Evolutionary conservation across 2,888 invertebrate species (phyloP), one percentile per base, ranked within the genome.

Genomic region (Anorthoa munda): DNA sequence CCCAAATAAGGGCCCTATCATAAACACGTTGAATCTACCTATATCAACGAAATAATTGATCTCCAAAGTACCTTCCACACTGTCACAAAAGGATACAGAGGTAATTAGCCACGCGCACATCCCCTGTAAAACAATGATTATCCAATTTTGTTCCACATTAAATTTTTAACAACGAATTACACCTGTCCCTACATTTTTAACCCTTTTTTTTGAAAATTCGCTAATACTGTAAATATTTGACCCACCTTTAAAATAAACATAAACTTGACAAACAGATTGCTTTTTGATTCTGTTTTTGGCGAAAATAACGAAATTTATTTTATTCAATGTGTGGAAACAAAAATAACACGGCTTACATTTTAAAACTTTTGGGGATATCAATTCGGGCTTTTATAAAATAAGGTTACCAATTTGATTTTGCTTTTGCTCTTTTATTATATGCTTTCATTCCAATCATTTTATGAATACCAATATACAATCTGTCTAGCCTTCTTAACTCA

Each of bases 101-200:
- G 50, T 70, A 81, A 81, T 83, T 85, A 82, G 31, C 58, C 39
- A n/a, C 23, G 26, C n/a, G n/a, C n/a, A n/a, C n/a, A n/a, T 50
- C 71, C 53, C 45, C n/a, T 58, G 61, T 68, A 66, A 59, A 60
- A 58, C 74, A 67, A 67, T 59, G 50, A 75, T 26, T 48, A 66
- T 23, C n/a, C 46, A 66, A 53, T 61, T 78, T 70, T 46, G 51
- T 66, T 70, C 12, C 15, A 23, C 17, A 59, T 70, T 58, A 64
- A 80, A 65, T 53, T 66, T 65, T 79, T 53, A 71, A 61, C 67
- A 66, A 56, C 71, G 45, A 31, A 45, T 58, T 51, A 66, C 45
- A 21, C 7, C 23, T 65, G 46, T 55, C 59, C 23, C 56, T 56
- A 55, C 23, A 53, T n/a, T n/a, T 31, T 66, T 26, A 66, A 83